Evolutionary conservation across 2,113 vertebrate genomes (phyloP), one percentile per base, ranked within the genome.

Genomic region (Trachemys scripta): DNA sequence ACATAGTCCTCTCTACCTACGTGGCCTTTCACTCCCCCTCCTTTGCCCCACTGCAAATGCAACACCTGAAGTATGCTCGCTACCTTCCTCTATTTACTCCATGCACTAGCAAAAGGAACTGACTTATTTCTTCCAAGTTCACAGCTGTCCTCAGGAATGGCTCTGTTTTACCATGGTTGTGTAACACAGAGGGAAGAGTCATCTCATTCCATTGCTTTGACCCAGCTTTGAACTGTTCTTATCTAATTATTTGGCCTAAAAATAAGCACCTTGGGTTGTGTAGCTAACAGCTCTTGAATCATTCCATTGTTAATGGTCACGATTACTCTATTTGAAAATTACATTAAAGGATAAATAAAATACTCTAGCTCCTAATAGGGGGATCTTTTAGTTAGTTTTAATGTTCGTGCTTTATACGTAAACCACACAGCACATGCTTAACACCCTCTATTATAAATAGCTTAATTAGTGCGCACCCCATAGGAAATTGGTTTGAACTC

Each of bases 401-500:
- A 12, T 92, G 80, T 92, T 93, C 14, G 12, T 78, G 38, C 42
- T 78, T 47, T 25, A 78, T 25, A 78, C 12, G 25, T 45, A 78
- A 96, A 95, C 97, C 96, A 94, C 95, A 57, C 95, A 97, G 95
- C 95, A 84, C 95, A 95, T 47, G 42, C 42, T 95, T n/a, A 22
- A 72, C 13, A 94, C 87, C 95, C 62, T 25, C 11, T 89, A 84
- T 96, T 90, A 87, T 42, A 83, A 92, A 90, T 90, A 10, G 95
- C 89, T 95, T 94, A 94, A 82, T 97, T 91, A 89, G 94, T 85
- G 92, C 89, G 90, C 94, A 84, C 85, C 24, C 93, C 93, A 91
- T 90, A 94, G 91, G 92, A 0, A 97, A 97, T 97, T 92, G 89
- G 96, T 97, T 97, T 96, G 93, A 93, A 79, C 92, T 94, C 92